phyloP scores from a whole-genome alignment of 2,113 vertebrate species.

The Anhinga rufa region DNA sequence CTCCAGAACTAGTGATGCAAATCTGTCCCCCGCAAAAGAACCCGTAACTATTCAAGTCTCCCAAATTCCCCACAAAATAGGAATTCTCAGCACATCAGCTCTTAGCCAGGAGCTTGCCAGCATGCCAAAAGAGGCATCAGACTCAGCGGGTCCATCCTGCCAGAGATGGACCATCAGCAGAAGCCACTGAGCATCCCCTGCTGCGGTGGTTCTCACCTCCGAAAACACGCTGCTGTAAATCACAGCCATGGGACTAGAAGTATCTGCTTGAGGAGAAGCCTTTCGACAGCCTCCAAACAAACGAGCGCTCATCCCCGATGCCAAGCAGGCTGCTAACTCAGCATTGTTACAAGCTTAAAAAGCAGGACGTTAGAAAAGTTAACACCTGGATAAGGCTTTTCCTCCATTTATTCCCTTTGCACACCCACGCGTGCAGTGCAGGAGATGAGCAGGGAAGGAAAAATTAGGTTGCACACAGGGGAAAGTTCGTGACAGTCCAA shows the following conservation, averaged over 20 bases:
- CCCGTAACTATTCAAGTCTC: background rate
- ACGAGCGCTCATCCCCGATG: fast-evolving
- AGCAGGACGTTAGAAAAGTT: background rate
- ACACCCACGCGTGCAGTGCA: fast-evolving
- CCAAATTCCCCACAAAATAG: background rate
- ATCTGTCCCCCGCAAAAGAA: background rate
- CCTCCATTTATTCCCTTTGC: background rate
- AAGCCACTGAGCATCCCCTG: background rate
- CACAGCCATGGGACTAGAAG: background rate
- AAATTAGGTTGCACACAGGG: background rate
- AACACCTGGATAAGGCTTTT: background rate
- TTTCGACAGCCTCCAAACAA: background rate
- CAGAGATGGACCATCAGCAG: background rate
- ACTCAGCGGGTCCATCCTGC: background rate
- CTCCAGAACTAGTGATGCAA: background rate
- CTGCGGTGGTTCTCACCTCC: background rate
- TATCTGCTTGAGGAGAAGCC: background rate
- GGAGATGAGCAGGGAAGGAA: background rate
- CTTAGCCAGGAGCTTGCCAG: background rate
- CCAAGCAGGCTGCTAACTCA: background rate
- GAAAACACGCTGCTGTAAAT: background rate
- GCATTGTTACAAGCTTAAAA: background rate
- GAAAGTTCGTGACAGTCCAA: background rate
- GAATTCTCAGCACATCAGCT: background rate
- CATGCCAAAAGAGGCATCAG: background rate